phyloP scores from a whole-genome alignment of 2,888 invertebrate genomes.

The Galerucella calmariensis region DNA sequence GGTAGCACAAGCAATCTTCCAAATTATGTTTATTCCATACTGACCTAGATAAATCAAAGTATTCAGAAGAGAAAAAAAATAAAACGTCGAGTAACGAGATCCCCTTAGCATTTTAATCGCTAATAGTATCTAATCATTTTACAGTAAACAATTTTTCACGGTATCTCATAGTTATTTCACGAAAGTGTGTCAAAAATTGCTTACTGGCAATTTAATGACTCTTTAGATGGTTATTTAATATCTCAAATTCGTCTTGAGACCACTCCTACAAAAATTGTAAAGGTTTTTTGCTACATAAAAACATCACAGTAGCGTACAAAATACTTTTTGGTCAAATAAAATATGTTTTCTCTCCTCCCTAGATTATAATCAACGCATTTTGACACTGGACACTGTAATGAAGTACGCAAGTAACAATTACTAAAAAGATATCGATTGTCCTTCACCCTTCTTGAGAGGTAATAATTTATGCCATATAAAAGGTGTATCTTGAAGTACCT shows the following conservation, averaged over 20 bases:
- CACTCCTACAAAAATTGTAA: slow-evolving; percentile 13
- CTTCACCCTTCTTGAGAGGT: too few species aligned
- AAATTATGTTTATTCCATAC: background rate
- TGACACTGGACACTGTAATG: too few species aligned
- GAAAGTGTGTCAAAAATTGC: slow-evolving; percentile 23
- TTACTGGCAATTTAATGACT: slow-evolving; percentile 16
- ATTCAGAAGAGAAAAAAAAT: background rate
- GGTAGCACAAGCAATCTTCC: background rate
- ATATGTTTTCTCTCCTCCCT: too few species aligned
- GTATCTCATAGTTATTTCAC: slow-evolving; percentile 12
- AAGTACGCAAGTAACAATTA: too few species aligned
- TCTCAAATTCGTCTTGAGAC: slow-evolving; percentile 13
- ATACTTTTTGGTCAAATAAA: too few species aligned
- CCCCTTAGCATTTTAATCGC: slow-evolving; percentile 8
- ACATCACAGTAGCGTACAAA: background rate
- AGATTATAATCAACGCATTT: too few species aligned
- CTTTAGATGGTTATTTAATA: slow-evolving; percentile 19
- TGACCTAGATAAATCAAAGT: background rate
- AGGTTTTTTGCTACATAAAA: slow-evolving; percentile 18
- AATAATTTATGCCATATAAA: too few species aligned
- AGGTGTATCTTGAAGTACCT: too few species aligned
- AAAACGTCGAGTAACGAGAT: background rate
- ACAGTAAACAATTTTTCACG: slow-evolving; percentile 20
- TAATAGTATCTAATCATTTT: slow-evolving; percentile 7
- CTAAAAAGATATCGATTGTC: too few species aligned